Percentiles rank a stretch among this genome's conserved stretches.
These are phyloP conservation scores for Dendrocincla fuliginosa DNA, from an alignment of 2,797 vertebrate genomes.

Conservation along the genomic window DNA sequence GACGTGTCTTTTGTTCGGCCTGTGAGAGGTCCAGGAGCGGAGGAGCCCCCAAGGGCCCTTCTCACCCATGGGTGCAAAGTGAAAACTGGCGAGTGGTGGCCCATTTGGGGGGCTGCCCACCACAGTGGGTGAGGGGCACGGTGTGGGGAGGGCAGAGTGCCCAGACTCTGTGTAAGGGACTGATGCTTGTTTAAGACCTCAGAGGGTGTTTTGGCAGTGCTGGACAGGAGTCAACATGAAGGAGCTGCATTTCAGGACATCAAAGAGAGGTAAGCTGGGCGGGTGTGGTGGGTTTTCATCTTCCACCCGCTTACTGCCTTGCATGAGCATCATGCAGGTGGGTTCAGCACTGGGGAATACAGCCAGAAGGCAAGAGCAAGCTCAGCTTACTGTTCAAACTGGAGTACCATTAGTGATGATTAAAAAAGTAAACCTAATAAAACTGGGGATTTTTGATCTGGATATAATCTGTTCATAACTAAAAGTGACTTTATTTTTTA, in stretches of 20 bases:
- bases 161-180: neutral
- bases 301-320: neutral
- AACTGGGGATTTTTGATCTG: neutral
- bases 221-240: neutral
- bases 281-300: neutral
- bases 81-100: neutral
- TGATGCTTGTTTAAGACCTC: neutral
- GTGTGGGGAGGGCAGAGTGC: neutral
- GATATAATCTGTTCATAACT: neutral
- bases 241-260: neutral
- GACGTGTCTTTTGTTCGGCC: too few relatives aligned
- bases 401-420: neutral
- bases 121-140: rapidly evolving
- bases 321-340: neutral
- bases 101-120: neutral
- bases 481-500: neutral
- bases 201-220: rapidly evolving
- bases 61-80: neutral
- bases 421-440: neutral
- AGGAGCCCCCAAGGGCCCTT: neutral
- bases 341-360: neutral
- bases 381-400: neutral
- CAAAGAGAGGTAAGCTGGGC: neutral
- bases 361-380: neutral
- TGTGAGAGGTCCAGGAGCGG: neutral